These are phyloP conservation scores for Caenorhabditis sp. DNA, from an alignment of 2,888 invertebrate species.

Conservation along the genomic window DNA sequence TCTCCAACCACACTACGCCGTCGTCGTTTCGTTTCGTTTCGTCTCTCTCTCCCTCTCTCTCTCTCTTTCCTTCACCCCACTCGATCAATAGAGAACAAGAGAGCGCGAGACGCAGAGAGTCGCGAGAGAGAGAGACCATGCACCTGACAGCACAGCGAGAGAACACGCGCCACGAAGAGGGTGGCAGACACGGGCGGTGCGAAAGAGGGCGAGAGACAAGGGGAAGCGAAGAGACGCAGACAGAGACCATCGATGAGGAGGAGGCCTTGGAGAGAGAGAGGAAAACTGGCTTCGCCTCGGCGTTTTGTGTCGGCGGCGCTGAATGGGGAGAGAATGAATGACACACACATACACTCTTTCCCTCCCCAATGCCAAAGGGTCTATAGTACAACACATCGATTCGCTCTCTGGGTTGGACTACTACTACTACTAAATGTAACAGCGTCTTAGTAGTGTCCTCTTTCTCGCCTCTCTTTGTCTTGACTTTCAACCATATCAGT, in stretches of 20 bases:
- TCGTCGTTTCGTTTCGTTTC: conserved; percentile 24
- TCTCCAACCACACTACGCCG: conserved; percentile 25
- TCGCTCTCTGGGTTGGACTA: too few relatives aligned
- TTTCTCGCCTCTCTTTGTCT: too few relatives aligned
- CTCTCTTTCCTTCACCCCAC: conserved; percentile 20
- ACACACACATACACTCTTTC: neutral
- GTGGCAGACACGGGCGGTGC: conserved; percentile 39
- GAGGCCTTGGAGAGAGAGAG: neutral
- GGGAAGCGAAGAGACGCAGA: neutral
- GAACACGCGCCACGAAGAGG: neutral
- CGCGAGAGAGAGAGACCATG: conserved; percentile 6
- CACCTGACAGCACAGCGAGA: neutral
- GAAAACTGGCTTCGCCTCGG: neutral
- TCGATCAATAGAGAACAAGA: conserved; percentile 5
- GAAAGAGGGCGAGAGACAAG: neutral
- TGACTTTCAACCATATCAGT: too few relatives aligned
- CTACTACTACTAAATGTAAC: neutral
- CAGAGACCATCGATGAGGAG: neutral
- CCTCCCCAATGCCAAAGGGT: neutral
- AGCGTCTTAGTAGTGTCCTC: neutral
- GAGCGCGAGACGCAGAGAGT: conserved; percentile 4
- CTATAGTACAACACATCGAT: conserved; percentile 10
- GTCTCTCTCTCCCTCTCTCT: conserved; percentile 10
- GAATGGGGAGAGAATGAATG: too few relatives aligned
- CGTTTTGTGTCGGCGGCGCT: neutral